These are phyloP conservation scores for Megaceryle maxima DNA, from an alignment of 2,113 vertebrate genomes.

Conservation along the genomic window DNA sequence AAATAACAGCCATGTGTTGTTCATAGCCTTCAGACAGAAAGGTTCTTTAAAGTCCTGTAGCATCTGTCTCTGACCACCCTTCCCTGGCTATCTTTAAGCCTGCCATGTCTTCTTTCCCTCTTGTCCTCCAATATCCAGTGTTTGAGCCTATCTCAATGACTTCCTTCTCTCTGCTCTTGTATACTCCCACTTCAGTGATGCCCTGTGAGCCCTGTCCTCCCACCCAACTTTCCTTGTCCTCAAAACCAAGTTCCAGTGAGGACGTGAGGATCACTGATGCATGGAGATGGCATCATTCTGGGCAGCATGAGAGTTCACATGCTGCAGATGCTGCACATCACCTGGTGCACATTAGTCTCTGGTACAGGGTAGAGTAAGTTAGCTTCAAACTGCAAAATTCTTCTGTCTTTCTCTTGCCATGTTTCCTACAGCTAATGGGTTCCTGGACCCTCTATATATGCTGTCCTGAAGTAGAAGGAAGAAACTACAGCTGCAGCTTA, in stretches of 20 bases:
- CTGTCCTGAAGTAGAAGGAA: background rate
- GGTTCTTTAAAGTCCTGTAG: background rate
- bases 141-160: background rate
- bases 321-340: background rate
- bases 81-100: background rate
- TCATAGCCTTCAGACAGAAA: background rate
- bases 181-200: background rate
- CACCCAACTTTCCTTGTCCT: background rate
- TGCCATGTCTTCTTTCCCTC: background rate
- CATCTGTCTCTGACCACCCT: background rate
- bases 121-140: background rate
- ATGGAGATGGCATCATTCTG: background rate
- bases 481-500: background rate
- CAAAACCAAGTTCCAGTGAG: background rate
- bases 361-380: background rate
- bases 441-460: background rate
- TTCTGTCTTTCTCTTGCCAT: background rate
- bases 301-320: accelerated
- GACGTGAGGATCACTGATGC: background rate
- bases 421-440: background rate
- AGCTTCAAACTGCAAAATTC: background rate
- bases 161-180: background rate
- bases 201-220: background rate
- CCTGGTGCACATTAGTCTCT: background rate
- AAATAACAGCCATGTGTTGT: background rate